Evolutionary conservation across 2,797 vertebrate species (phyloP).

Genomic region (Mergus octosetaceus): DNA sequence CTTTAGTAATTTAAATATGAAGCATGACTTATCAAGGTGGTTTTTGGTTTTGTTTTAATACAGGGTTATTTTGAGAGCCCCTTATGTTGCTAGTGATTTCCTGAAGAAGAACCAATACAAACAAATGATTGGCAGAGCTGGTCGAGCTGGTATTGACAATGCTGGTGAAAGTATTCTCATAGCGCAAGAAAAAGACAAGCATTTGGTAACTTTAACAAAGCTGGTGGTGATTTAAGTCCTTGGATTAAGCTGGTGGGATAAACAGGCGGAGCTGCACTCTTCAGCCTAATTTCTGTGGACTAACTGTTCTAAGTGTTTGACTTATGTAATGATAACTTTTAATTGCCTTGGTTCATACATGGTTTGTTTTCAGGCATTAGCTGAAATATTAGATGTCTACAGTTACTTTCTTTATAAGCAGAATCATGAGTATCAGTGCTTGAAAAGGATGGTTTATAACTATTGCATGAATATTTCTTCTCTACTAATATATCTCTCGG

Average conservation of each 20-base stretch:
- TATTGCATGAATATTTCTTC: background rate
- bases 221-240: background rate
- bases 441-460: background rate
- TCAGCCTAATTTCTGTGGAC: background rate
- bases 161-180: conserved; percentile 93
- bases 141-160: conserved; percentile 91
- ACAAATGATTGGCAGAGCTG: conserved; percentile 96
- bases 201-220: conserved; percentile 76
- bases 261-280: background rate
- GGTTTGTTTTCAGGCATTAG: background rate
- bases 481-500: background rate
- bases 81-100: conserved; percentile 90
- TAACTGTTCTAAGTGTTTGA: background rate
- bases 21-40: background rate
- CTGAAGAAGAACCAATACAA: conserved; percentile 94
- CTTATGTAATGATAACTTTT: background rate
- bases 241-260: background rate
- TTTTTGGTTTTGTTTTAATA: conserved; percentile 6
- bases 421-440: background rate
- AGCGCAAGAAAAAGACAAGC: conserved; percentile 89
- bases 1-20: background rate
- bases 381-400: background rate
- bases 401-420: background rate
- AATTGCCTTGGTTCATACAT: background rate
- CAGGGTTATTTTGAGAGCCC: conserved; percentile 94